phyloP scores from a whole-genome alignment of 2,888 invertebrate genomes.

The Andrena flavipes region DNA sequence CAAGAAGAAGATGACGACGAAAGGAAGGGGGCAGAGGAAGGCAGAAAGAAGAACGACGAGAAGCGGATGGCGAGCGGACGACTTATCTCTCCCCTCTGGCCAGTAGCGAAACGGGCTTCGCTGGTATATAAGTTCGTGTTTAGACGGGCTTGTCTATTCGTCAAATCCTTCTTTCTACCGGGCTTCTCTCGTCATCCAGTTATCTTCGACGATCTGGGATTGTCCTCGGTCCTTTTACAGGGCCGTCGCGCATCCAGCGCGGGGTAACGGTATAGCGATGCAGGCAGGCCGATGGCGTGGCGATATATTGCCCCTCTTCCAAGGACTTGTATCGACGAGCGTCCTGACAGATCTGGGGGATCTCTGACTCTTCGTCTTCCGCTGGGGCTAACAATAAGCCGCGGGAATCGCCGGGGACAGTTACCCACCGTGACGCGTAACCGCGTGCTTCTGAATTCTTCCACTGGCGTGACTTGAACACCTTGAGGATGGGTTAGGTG shows the following conservation, averaged over 20 bases:
- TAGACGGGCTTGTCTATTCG: slow-evolving; percentile 73
- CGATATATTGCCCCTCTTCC: slow-evolving; percentile 53
- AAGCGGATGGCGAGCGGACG: slow-evolving; percentile 35
- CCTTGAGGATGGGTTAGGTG: too few relatives aligned
- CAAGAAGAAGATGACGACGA: background rate
- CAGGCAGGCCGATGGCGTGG: slow-evolving; percentile 13
- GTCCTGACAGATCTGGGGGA: slow-evolving; percentile 49
- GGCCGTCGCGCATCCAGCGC: slow-evolving; percentile 49
- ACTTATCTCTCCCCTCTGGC: slow-evolving; percentile 71
- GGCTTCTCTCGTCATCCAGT: slow-evolving; percentile 64
- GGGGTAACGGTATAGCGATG: slow-evolving; percentile 61
- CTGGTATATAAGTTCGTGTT: slow-evolving; percentile 60
- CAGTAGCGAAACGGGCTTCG: slow-evolving; percentile 65
- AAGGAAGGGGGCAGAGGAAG: background rate
- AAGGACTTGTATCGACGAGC: slow-evolving; percentile 49
- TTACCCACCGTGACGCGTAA: background rate
- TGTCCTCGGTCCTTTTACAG: slow-evolving; percentile 40
- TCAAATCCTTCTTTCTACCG: slow-evolving; percentile 70
- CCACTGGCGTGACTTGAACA: too few relatives aligned
- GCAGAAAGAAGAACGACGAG: slow-evolving; percentile 14
- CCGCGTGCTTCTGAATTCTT: background rate
- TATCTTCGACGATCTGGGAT: slow-evolving; percentile 66
- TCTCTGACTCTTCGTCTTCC: slow-evolving; percentile 13
- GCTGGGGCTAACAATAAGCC: background rate
- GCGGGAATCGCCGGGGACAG: background rate